phyloP scores from a whole-genome alignment of 64 coral and sea anemone genomes.

The Acropora yongei region DNA sequence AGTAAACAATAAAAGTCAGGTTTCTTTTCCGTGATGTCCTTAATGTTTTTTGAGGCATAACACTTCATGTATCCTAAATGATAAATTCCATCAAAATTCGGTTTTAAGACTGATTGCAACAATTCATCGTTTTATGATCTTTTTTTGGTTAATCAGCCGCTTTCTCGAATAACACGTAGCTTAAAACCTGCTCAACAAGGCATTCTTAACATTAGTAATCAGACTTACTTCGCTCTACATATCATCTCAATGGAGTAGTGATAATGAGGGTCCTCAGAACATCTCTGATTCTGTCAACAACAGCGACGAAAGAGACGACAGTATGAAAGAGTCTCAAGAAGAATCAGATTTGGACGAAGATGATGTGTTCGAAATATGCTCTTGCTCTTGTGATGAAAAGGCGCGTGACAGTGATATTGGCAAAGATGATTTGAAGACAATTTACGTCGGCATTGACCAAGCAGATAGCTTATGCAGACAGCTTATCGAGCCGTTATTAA shows the following conservation, averaged over 20 bases:
- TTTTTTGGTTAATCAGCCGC: too few species aligned
- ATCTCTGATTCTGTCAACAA: slow-evolving; percentile 48
- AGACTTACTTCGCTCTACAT: slow-evolving; percentile 50
- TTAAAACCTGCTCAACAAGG: too few species aligned
- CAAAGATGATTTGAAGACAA: slow-evolving; percentile 61
- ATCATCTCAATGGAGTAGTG: slow-evolving; percentile 29
- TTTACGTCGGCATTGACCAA: slow-evolving; percentile 69
- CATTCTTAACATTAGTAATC: slow-evolving; percentile 43
- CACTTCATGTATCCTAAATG: slow-evolving; percentile 21
- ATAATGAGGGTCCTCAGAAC: slow-evolving; percentile 33
- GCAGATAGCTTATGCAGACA: slow-evolving; percentile 56
- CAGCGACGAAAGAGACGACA: slow-evolving; percentile 58
- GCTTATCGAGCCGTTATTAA: slow-evolving; percentile 58
- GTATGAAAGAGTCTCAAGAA: slow-evolving; percentile 43
- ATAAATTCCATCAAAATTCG: slow-evolving; percentile 29
- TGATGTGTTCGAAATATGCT: slow-evolving; percentile 31
- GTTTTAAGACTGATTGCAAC: slow-evolving; percentile 10
- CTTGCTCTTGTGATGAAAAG: slow-evolving; percentile 49
- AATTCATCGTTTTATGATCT: background rate
- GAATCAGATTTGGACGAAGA: slow-evolving; percentile 64
- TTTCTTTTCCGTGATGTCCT: background rate
- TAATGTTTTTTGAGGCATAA: slow-evolving; percentile 36
- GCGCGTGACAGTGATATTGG: slow-evolving; percentile 61
- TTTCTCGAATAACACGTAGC: too few species aligned
- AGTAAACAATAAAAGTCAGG: slow-evolving; percentile 39